Evolutionary conservation across 2,888 invertebrate species (phyloP).

Genomic region (Sinopyrophorus schimmeli): DNA sequence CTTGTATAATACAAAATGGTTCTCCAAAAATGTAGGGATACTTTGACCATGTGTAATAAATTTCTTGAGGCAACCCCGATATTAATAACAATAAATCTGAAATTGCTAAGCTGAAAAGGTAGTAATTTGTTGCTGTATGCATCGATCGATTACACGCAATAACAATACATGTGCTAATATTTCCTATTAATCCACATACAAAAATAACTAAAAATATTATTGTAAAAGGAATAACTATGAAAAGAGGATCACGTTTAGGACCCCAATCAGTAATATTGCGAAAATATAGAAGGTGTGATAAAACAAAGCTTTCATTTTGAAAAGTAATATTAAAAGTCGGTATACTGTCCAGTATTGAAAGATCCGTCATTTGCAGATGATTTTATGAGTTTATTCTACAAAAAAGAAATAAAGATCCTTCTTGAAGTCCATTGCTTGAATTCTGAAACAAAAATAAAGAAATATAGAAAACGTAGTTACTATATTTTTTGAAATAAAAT

Average conservation of each 20-base stretch:
- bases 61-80: constrained; percentile 79
- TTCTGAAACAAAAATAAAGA: no score
- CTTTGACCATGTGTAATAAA: constrained; percentile 75
- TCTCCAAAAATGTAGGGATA: constrained; percentile 76
- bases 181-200: constrained; percentile 74
- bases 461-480: no score
- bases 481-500: no score
- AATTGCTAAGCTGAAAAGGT: constrained; percentile 78
- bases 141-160: constrained; percentile 75
- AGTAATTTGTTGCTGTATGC: constrained; percentile 85
- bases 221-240: constrained; percentile 68
- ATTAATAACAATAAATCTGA: constrained; percentile 74
- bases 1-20: constrained; percentile 69
- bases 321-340: no score
- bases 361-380: no score
- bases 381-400: no score
- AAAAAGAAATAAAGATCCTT: no score
- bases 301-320: no score
- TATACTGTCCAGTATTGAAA: no score
- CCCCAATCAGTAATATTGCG: constrained; percentile 43
- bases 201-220: constrained; percentile 70
- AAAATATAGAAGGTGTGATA: no score
- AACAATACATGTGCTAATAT: constrained; percentile 77
- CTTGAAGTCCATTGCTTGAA: no score
- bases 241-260: constrained; percentile 59